These are phyloP conservation scores for Silurus aristotelis DNA, from an alignment of 2,797 vertebrate species.

Conservation along the genomic window DNA sequence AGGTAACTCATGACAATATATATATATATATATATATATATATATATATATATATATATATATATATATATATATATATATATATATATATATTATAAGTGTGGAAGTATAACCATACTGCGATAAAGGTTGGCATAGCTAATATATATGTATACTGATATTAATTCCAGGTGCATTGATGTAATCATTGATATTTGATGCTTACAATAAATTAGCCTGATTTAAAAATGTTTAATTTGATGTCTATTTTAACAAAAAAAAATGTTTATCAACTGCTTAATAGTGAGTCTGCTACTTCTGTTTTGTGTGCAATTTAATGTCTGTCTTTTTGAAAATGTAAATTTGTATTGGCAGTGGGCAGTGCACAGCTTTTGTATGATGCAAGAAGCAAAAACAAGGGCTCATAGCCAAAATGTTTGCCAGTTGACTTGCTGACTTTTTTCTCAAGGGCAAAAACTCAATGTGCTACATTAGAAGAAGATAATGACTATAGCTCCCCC, in stretches of 20 bases:
- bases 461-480: not conserved
- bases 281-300: not conserved
- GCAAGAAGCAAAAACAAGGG: not conserved
- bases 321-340: not conserved
- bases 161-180: not conserved
- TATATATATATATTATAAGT: too few species aligned
- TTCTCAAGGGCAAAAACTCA: not conserved
- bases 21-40: too few species aligned
- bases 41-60: too few species aligned
- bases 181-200: not conserved
- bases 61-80: too few species aligned
- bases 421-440: not conserved
- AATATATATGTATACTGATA: not conserved
- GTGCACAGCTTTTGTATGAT: not conserved
- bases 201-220: too few species aligned
- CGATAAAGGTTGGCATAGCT: not conserved
- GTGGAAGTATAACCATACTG: not conserved
- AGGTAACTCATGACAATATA: too few species aligned
- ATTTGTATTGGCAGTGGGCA: not conserved
- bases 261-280: not conserved
- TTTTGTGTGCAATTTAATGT: not conserved
- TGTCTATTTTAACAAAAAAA: not conserved
- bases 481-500: not conserved
- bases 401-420: not conserved
- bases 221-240: too few species aligned